A percentile compares a stretch with the other conserved stretches of the same genome.
These are phyloP conservation scores for Melanotaenia boesemani DNA, from an alignment of 2,797 vertebrate species.

Conservation along the genomic window DNA sequence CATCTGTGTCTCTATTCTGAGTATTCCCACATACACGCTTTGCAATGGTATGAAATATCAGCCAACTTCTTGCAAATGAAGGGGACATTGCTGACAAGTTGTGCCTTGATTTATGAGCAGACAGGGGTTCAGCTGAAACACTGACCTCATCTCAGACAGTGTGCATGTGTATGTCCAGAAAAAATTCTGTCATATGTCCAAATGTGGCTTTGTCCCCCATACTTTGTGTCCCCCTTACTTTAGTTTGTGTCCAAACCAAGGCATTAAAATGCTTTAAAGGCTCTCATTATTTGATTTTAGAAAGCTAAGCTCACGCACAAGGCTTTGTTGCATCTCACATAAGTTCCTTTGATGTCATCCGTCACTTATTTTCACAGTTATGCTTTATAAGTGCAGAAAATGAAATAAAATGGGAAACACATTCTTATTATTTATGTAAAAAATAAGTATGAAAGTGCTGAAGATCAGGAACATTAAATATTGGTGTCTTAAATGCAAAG, in stretches of 20 bases:
- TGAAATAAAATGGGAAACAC: constrained; percentile 14
- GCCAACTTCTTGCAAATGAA: constrained; percentile 65
- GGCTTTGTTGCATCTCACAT: constrained; percentile 19
- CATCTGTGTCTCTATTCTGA: constrained; percentile 55
- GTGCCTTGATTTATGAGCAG: constrained; percentile 68
- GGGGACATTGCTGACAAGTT: constrained; percentile 66
- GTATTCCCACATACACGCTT: constrained; percentile 54
- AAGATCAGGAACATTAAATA: neutral
- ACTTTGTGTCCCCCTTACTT: constrained; percentile 1
- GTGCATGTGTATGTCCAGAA: constrained; percentile 48
- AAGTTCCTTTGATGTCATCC: constrained; percentile 3
- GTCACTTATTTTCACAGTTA: constrained; percentile 10
- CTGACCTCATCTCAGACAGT: constrained; percentile 69
- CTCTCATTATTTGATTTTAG: constrained; percentile 18
- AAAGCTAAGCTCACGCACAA: constrained; percentile 6
- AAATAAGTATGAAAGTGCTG: neutral
- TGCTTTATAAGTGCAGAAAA: constrained; percentile 15
- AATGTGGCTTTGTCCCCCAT: constrained; percentile 36
- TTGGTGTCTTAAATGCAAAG: neutral
- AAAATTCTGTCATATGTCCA: constrained; percentile 32
- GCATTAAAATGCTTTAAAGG: constrained; percentile 26
- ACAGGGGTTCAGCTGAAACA: constrained; percentile 47
- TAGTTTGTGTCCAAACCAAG: constrained; percentile 27
- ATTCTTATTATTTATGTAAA: neutral
- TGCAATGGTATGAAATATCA: constrained; percentile 64